phyloP scores from a whole-genome alignment of 2,113 vertebrate species.

The Atrichornis clamosus region DNA sequence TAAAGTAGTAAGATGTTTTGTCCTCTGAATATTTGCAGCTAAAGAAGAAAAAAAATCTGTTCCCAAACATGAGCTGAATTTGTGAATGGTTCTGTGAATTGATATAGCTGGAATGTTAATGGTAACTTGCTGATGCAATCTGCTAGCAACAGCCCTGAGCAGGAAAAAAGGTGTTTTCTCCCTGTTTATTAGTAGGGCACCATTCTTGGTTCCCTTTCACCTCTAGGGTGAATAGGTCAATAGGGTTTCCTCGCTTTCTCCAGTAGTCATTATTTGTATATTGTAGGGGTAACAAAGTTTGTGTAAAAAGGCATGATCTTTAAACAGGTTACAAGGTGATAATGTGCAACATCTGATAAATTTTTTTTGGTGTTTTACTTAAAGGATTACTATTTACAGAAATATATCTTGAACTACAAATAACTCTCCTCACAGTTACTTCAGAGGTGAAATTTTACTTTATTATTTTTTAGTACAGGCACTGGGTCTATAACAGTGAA shows the following conservation, averaged over 20 bases:
- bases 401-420: neutral
- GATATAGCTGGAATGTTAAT: neutral
- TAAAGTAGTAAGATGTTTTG: neutral
- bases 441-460: neutral
- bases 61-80: neutral
- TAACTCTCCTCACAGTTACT: neutral
- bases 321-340: neutral
- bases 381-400: neutral
- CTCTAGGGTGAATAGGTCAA: neutral
- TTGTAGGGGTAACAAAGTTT: neutral
- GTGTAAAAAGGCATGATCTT: neutral
- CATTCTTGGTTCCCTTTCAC: neutral
- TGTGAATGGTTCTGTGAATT: neutral
- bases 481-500: neutral
- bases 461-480: neutral
- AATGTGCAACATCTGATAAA: neutral
- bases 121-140: constrained; percentile 20
- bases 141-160: neutral
- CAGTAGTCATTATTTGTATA: rapidly evolving
- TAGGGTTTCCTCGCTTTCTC: neutral
- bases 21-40: neutral
- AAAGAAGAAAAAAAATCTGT: neutral
- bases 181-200: neutral
- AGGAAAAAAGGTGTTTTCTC: neutral
- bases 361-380: neutral